These are phyloP conservation scores for Timema podura DNA, from an alignment of 2,888 invertebrate genomes.

Conservation along the genomic window DNA sequence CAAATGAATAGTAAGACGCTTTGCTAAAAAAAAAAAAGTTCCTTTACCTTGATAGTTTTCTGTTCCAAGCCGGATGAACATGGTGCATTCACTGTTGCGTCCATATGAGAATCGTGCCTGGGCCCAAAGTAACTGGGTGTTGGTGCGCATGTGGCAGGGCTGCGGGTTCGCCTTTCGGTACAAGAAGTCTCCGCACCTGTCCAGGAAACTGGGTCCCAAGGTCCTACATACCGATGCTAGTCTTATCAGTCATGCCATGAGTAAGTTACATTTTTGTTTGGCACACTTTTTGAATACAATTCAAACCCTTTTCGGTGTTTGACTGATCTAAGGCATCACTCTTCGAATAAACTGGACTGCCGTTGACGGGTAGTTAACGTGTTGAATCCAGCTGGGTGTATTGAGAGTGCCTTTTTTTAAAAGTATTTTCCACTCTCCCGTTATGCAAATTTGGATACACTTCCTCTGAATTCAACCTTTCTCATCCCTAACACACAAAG, in stretches of 20 bases:
- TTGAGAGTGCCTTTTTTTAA: neutral
- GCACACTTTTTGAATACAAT: neutral
- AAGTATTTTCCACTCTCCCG: neutral
- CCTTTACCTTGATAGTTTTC: conserved; percentile 6
- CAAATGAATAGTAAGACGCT: too few relatives aligned
- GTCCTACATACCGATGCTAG: conserved; percentile 48
- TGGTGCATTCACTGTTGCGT: conserved; percentile 65
- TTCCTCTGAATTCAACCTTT: too few relatives aligned
- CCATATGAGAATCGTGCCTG: conserved; percentile 79
- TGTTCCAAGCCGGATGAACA: conserved; percentile 51
- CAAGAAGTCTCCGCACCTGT: conserved; percentile 51
- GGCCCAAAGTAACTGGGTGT: conserved; percentile 83
- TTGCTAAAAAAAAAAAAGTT: too few relatives aligned
- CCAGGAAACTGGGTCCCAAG: conserved; percentile 46
- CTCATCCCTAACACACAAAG: too few relatives aligned
- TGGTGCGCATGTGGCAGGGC: conserved; percentile 80
- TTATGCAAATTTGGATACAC: too few relatives aligned
- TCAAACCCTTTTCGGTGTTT: neutral
- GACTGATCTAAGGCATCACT: too few relatives aligned
- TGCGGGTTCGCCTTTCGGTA: conserved; percentile 74
- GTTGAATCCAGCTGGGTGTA: too few relatives aligned
- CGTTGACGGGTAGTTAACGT: too few relatives aligned
- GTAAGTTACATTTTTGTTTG: conserved; percentile 36
- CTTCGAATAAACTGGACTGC: too few relatives aligned
- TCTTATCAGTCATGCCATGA: conserved; percentile 40